Evolutionary conservation across 2,113 vertebrate species (phyloP), one percentile per base, ranked within the genome.

Genomic region (Tonatia bakeri): DNA sequence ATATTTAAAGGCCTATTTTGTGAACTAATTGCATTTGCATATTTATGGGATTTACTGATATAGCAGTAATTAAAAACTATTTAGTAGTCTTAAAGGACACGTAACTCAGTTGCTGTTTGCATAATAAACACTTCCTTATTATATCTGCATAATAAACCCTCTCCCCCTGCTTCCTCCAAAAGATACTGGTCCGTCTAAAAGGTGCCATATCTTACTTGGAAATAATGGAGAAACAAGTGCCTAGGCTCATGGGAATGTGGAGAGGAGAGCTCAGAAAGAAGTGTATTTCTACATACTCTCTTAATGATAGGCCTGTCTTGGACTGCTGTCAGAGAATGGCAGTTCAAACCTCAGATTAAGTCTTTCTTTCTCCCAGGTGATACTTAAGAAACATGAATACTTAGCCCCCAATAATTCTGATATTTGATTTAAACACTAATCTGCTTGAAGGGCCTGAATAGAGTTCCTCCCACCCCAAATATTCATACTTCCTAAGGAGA

Each of bases 21-120:
- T 95, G 92, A 98, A 98, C 98, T 98, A 98, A 98, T 98, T 98
- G 97, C 98, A 98, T 98, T 98, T 98, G 98, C 98, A 98, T 98
- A 98, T 98, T 98, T 98, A 98, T 98, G 92, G 98, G 98, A 98
- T 98, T 98, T 98, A 98, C 98, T 98, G 98, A 98, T 98, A 98
- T 97, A 97, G 98, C 98, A 96, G 98, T 98, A 98, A 98, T 98
- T 98, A 98, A 98, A 98, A 98, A 98, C 98, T 98, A 98, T 98
- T 98, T 98, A 98, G 97, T 97, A 98, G 98, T 98, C 98, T 98
- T 98, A 98, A 98, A 98, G 97, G 98, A 98, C 97, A 98, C 98
- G 97, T 98, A 98, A 98, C 98, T 98, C 98, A 97, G 98, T 98
- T 97, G 98, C 98, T 97, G 98, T 98, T 98, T 98, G 98, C 98